These are phyloP conservation scores for Drosophila subquinaria DNA, from an alignment of 2,888 invertebrate genomes.

Conservation along the genomic window DNA sequence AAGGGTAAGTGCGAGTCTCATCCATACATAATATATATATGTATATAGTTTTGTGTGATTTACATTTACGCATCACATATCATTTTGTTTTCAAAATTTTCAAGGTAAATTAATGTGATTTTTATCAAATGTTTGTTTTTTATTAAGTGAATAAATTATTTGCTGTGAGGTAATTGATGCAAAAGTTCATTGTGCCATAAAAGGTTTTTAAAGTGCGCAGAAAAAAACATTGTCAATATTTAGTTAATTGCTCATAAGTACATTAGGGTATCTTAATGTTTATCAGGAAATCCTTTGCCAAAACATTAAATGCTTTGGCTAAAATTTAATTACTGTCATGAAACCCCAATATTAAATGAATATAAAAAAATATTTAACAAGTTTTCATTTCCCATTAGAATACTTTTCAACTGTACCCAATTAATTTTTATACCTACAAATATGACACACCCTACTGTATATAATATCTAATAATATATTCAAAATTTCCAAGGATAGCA, in stretches of 20 bases:
- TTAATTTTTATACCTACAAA: background rate
- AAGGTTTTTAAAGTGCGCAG: background rate
- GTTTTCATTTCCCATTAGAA: background rate
- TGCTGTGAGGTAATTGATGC: constrained; percentile 9
- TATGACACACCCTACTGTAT: background rate
- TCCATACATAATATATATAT: background rate
- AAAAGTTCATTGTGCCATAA: constrained; percentile 23
- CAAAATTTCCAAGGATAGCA: constrained; percentile 8
- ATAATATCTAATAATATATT: background rate
- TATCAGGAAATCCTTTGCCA: background rate
- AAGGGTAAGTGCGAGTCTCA: constrained; percentile 62
- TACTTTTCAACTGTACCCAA: background rate
- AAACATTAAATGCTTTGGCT: background rate
- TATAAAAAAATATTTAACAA: background rate
- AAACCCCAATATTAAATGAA: too few species aligned
- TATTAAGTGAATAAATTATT: constrained; percentile 12
- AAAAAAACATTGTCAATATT: background rate
- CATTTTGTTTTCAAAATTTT: constrained; percentile 9
- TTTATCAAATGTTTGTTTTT: constrained; percentile 13
- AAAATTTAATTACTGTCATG: background rate
- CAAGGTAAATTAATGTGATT: constrained; percentile 20
- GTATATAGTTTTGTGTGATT: background rate
- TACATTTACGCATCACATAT: constrained; percentile 9
- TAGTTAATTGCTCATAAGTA: background rate
- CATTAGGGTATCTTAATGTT: constrained; percentile 1